Percentiles rank a stretch among this genome's conserved stretches.
Evolutionary conservation across 2,797 vertebrate genomes (phyloP).

Genomic region (Pipistrellus pipistrellus): DNA sequence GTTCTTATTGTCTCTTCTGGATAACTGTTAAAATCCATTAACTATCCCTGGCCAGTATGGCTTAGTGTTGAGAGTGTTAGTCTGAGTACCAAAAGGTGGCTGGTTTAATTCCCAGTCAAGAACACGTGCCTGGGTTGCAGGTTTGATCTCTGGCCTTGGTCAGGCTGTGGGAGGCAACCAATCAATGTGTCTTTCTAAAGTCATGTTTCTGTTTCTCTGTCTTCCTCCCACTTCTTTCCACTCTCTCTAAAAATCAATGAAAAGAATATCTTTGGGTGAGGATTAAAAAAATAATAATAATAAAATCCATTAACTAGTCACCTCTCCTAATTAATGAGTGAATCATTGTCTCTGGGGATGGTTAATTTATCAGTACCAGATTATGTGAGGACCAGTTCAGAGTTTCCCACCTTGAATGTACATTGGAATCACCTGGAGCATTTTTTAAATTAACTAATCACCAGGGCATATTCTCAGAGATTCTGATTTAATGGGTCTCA

Average conservation of each 20-base stretch:
- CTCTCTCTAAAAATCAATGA: too few relatives aligned
- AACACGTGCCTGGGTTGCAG: too few relatives aligned
- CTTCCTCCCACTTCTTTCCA: too few relatives aligned
- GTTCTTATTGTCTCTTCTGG: neutral
- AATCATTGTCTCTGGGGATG: neutral
- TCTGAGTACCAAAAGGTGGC: too few relatives aligned
- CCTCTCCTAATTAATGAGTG: conserved; percentile 26
- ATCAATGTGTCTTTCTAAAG: too few relatives aligned
- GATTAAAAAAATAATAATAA: too few relatives aligned
- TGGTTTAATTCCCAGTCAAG: too few relatives aligned
- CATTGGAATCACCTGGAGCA: neutral
- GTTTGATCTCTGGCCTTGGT: too few relatives aligned
- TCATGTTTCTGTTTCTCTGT: too few relatives aligned
- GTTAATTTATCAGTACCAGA: neutral
- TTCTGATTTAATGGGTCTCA: conserved; percentile 31
- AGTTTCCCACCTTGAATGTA: neutral
- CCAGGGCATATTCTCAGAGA: neutral
- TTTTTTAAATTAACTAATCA: conserved; percentile 42
- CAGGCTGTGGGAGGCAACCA: too few relatives aligned
- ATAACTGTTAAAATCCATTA: neutral
- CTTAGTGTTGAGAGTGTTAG: too few relatives aligned
- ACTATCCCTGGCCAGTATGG: neutral
- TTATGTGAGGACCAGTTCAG: neutral
- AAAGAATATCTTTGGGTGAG: too few relatives aligned
- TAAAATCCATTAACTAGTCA: neutral